Evolutionary conservation across 2,113 vertebrate genomes (phyloP).

Genomic region (Columba janthina): DNA sequence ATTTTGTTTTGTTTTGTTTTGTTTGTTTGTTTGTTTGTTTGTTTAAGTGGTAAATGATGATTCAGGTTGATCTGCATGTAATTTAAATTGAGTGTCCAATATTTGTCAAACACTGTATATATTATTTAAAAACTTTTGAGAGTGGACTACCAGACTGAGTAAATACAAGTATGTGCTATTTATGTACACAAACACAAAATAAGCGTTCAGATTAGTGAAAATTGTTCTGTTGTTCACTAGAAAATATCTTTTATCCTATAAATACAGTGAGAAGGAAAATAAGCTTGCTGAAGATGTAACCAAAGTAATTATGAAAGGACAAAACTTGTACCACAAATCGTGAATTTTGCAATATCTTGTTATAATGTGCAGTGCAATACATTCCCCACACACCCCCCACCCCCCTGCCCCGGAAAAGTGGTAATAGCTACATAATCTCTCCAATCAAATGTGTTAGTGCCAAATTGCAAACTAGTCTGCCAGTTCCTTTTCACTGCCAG

Average conservation of each 20-base stretch:
- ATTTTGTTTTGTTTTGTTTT: too few species aligned
- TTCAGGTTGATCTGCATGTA: background rate
- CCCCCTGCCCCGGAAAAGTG: background rate
- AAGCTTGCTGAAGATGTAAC: background rate
- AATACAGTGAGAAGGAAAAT: background rate
- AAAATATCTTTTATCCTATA: background rate
- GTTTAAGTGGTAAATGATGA: background rate
- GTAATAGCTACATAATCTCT: background rate
- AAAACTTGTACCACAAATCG: background rate
- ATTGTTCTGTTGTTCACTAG: background rate
- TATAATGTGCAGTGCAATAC: background rate
- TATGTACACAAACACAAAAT: background rate
- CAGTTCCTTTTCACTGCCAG: background rate
- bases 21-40: too few species aligned
- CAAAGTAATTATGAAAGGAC: background rate
- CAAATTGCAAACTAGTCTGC: background rate
- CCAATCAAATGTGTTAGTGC: background rate
- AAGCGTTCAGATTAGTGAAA: background rate
- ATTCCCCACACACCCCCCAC: background rate
- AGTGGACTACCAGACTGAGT: background rate
- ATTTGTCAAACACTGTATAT: background rate
- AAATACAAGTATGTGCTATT: background rate
- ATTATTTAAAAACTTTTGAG: background rate
- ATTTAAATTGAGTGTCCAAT: background rate
- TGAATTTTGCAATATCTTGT: background rate